Base-by-base conservation (phyloP, 2,113 vertebrate species). In the Lycocorax pyrrhopterus region DNA sequence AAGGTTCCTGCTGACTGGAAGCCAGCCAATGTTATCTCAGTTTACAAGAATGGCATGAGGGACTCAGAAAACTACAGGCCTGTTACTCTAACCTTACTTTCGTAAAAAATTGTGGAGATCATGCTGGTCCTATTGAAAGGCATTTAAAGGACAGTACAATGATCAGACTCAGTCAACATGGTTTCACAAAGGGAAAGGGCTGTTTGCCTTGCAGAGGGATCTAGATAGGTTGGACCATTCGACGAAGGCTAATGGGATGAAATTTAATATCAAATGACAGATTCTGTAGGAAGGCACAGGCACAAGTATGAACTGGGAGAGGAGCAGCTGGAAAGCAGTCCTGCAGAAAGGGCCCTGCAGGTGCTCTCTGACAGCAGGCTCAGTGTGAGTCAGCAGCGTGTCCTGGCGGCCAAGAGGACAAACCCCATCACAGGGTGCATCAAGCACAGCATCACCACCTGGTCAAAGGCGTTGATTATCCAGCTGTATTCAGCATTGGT, bases 401-500 rank as follows among this genome's bases (percentile, higher is more conserved):
- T 22, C 30, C 64, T 26, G 52, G 35, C 18, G 56, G 59, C 26
- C n/a, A 37, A 47, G 49, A 44, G 9, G 14, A 20, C n/a, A 58
- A 53, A 52, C 4, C 3, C 1, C 55, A 49, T 26, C 49, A 44
- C 13, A 17, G 7, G 7, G 4, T 15, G 1, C 20, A 44, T 16
- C 44, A 49, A 58, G 60, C 4, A 25, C 7, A 12, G 11, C 3
- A 16, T 27, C 58, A 33, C 16, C 10, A 30, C 7, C 14, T 1
- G 1, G 4, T 29, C 44, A 59, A 49, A 47, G 43, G 21, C 7
- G 1, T 13, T 19, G 11, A 15, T 69, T 32, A 23, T 55, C 29
- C 10, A 0, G 0, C 16, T 69, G 2, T 33, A 22, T 59, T 74
- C 32, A 83, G 12, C 7, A 0, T 1, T 55, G 32, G 4, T 55